Base-by-base conservation (phyloP, 2,888 invertebrate genomes). In the Metallyticus violacea region DNA sequence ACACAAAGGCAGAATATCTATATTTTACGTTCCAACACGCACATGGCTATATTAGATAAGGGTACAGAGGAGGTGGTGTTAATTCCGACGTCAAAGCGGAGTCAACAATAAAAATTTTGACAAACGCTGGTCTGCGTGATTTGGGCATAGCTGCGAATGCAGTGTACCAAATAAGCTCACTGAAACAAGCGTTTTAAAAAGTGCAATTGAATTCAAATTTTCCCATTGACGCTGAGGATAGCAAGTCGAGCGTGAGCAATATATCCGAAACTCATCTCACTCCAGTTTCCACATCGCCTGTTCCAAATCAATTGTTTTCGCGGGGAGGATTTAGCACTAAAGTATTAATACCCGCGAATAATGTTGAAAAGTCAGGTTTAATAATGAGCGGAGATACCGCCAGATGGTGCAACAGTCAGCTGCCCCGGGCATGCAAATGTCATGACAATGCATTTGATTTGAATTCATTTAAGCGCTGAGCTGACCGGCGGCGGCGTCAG, bases 391-490 rank as follows among this genome's bases (percentile, higher is more conserved):
- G 40, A 62, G 40, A 62, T 62, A 1, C 40, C 40, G 7, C 40
- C 40, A 62, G 40, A 62, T 62, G 40, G 40, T 62, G 40, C 40
- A 62, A 62, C 40, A 40, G 40, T 40, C 40, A 40, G 40, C 40
- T 40, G 40, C 9, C 40, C 40, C 9, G 6, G 30, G 30, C 81
- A 81, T 81, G 81, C 81, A 40, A 81, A 40, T 81, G 26, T n/a
- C 30, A 81, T 40, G 40, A 81, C 40, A 81, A 7, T 81, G 81
- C 30, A 81, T 40, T 81, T 62, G 81, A 81, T 81, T 81, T 81
- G 40, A 81, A 81, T 81, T 81, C 40, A 25, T 81, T 81, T 81
- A 30, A 26, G 40, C 81, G 81, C 2, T 30, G 40, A 22, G 9
- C 7, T 62, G n/a, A n/a, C n/a, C n/a, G n/a, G n/a, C n/a, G n/a